Conservation (phyloP, 2,888 invertebrate genomes). For the Agrochola circellaris region DNA sequence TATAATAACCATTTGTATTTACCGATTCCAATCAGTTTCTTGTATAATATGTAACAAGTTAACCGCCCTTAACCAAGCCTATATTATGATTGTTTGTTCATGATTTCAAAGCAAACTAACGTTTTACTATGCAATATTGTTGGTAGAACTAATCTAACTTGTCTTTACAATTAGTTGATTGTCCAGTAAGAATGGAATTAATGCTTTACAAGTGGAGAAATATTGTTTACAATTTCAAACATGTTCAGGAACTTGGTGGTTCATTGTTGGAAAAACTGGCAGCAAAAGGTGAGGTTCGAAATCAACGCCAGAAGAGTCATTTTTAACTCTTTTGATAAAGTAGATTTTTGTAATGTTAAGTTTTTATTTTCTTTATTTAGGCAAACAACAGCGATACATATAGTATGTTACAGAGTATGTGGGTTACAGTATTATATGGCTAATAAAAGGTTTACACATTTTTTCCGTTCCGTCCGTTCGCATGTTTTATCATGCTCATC, state of each 20-base stretch:
- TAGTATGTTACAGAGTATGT: no score
- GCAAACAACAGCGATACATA: no score
- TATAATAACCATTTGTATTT: conserved; percentile 37
- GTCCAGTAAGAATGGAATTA: conserved; percentile 42
- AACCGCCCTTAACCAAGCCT: conserved; percentile 50
- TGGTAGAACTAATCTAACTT: conserved; percentile 53
- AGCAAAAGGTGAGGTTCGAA: neutral
- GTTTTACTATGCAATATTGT: conserved; percentile 43
- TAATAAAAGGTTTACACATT: no score
- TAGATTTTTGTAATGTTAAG: no score
- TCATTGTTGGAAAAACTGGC: neutral
- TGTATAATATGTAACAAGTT: conserved; percentile 25
- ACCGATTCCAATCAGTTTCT: conserved; percentile 37
- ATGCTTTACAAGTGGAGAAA: conserved; percentile 42
- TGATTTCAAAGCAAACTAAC: conserved; percentile 37
- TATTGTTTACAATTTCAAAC: conserved; percentile 23
- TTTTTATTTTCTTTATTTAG: no score
- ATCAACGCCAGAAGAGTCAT: neutral
- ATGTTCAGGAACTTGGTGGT: neutral
- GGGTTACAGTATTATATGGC: no score
- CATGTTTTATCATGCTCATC: no score
- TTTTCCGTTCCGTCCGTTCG: no score
- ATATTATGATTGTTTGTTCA: conserved; percentile 38
- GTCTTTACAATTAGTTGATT: conserved; percentile 54
- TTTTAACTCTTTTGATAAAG: neutral